Percentiles rank a stretch among this genome's conserved stretches.
These are phyloP conservation scores for Pelodytes ibericus DNA, from an alignment of 2,797 vertebrate genomes.

Conservation along the genomic window DNA sequence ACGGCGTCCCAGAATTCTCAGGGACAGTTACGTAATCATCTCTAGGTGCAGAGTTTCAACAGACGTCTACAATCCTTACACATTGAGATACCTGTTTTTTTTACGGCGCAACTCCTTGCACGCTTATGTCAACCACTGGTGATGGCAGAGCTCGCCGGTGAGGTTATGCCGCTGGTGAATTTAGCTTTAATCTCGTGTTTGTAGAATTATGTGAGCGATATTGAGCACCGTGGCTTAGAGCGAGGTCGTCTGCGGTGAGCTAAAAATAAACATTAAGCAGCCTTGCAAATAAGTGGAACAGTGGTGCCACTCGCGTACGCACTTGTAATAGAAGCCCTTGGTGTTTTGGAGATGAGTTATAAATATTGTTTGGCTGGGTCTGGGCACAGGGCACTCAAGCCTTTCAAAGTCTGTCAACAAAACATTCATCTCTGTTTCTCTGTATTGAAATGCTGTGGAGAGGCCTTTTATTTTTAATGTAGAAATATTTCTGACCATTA, in stretches of 20 bases:
- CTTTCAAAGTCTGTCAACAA: slow-evolving; percentile 31
- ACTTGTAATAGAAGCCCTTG: slow-evolving; percentile 25
- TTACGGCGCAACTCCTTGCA: not conserved
- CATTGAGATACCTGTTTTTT: not conserved
- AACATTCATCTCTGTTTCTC: slow-evolving; percentile 2
- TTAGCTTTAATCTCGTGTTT: slow-evolving; percentile 43
- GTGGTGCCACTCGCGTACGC: slow-evolving; percentile 52
- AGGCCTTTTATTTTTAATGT: not conserved
- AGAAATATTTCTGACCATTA: not conserved
- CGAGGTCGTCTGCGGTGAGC: slow-evolving; percentile 43
- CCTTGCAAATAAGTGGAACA: slow-evolving; percentile 54
- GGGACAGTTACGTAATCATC: slow-evolving; percentile 38
- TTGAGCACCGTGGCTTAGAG: slow-evolving; percentile 26
- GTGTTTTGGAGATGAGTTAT: slow-evolving; percentile 28
- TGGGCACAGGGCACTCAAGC: slow-evolving; percentile 35
- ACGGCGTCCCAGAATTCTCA: slow-evolving; percentile 58
- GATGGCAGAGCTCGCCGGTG: slow-evolving; percentile 11
- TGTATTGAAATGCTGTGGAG: not conserved
- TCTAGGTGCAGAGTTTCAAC: slow-evolving; percentile 42
- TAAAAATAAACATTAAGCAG: slow-evolving; percentile 52
- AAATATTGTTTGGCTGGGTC: slow-evolving; percentile 35
- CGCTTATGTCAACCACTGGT: not conserved
- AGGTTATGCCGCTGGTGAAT: slow-evolving; percentile 9
- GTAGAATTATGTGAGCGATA: slow-evolving; percentile 22
- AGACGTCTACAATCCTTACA: not conserved